Evolutionary conservation across 1,140 invertebrate species (phyloP).

Genomic region (Caenorhabditis briggsae): DNA sequence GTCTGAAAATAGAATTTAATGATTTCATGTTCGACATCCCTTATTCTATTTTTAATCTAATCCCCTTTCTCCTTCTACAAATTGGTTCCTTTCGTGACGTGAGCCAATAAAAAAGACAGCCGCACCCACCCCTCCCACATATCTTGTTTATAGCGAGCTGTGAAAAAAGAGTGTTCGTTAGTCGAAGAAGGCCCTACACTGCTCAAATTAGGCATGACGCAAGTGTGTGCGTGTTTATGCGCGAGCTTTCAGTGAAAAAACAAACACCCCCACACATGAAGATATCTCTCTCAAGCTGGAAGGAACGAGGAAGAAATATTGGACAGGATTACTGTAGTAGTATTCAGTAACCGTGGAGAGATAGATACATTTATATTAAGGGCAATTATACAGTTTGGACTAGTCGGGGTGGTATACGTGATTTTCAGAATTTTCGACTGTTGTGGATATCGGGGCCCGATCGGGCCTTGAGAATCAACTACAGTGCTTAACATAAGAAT

Average conservation of each 20-base stretch:
- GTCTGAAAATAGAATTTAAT: conserved; percentile 36
- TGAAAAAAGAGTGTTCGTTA: conserved; percentile 40
- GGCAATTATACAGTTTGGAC: not conserved
- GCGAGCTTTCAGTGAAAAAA: conserved; percentile 38
- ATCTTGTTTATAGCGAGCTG: conserved; percentile 42
- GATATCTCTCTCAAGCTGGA: not conserved
- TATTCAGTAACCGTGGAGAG: not conserved
- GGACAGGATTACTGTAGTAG: not conserved
- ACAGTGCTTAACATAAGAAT: conserved; percentile 14
- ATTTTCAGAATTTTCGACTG: not conserved
- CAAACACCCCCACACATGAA: conserved; percentile 34
- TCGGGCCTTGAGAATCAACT: not conserved
- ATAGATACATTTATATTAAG: not conserved
- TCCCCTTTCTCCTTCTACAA: not conserved
- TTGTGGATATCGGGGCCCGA: not conserved
- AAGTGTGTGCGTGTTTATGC: conserved; percentile 44
- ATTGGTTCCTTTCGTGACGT: conserved; percentile 33
- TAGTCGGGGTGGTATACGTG: not conserved
- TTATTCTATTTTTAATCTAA: not conserved
- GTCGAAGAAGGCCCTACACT: not conserved
- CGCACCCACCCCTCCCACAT: conserved; percentile 32
- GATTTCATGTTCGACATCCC: not conserved
- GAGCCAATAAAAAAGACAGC: not conserved
- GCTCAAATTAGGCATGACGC: conserved; percentile 52
- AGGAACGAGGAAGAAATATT: not conserved